Percentiles rank a stretch among this genome's conserved stretches.
These are phyloP conservation scores for Thecophora atra DNA, from an alignment of 2,888 invertebrate species.

Conservation along the genomic window DNA sequence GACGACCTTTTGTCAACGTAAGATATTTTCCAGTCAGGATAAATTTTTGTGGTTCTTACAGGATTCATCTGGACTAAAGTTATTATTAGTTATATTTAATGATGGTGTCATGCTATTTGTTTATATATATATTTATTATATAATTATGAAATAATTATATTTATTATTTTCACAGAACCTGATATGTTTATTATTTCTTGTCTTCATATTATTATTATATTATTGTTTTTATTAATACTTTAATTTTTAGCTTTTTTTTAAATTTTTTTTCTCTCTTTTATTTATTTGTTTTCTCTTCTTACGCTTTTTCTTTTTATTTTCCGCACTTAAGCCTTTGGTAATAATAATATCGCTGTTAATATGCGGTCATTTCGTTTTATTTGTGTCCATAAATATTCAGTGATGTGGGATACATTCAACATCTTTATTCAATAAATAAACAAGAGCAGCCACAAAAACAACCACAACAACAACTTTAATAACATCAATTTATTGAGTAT, in stretches of 20 bases:
- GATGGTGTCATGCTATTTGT: no score
- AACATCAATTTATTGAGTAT: neutral
- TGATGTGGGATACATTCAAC: constrained; percentile 18
- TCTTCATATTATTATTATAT: no score
- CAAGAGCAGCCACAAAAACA: constrained; percentile 4
- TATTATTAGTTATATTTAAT: no score
- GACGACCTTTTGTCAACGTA: no score
- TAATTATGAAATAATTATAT: no score
- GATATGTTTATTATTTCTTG: no score
- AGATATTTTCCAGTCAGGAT: no score
- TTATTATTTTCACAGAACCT: no score
- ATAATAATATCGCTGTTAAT: constrained; percentile 27
- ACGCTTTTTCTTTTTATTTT: neutral
- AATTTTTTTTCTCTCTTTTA: neutral
- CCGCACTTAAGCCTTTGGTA: neutral
- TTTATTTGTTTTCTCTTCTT: neutral
- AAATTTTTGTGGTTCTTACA: no score
- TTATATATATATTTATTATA: no score
- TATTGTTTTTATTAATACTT: constrained; percentile 1
- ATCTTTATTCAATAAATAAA: constrained; percentile 22
- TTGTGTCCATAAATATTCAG: constrained; percentile 13
- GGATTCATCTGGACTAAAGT: no score
- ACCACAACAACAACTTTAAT: neutral
- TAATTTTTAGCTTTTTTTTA: constrained; percentile 1
- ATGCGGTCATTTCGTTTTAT: constrained; percentile 23